phyloP scores from a whole-genome alignment of 1,140 invertebrate species.

The Lepidurus arcticus region DNA sequence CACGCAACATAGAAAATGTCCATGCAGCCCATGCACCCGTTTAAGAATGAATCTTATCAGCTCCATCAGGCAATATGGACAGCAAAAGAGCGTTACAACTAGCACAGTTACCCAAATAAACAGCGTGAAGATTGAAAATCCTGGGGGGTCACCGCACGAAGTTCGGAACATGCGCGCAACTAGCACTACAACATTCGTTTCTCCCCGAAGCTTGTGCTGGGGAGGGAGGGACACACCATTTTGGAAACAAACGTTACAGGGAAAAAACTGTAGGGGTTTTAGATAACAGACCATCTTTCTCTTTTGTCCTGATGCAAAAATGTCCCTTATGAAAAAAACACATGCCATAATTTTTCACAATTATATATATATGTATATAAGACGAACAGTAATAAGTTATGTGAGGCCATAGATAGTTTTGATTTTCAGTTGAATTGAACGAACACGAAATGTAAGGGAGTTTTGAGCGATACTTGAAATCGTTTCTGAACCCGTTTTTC shows the following conservation, averaged over 20 bases:
- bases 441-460: neutral
- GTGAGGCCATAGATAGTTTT: conserved; percentile 21
- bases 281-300: too few species aligned
- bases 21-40: conserved; percentile 7
- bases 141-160: neutral
- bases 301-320: too few species aligned
- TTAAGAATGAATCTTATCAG: neutral
- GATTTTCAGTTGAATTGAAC: conserved; percentile 22
- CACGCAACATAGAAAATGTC: neutral
- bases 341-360: neutral
- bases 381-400: conserved; percentile 19
- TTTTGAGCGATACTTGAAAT: conserved; percentile 16
- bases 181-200: neutral
- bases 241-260: too few species aligned
- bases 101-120: neutral
- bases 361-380: conserved; percentile 11
- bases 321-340: neutral
- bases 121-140: neutral
- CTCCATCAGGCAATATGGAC: neutral
- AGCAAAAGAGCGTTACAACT: neutral
- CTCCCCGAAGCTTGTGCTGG: neutral
- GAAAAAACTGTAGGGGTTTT: too few species aligned
- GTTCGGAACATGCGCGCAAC: neutral
- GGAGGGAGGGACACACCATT: neutral
- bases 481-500: neutral